Conservation (phyloP, 2,888 invertebrate genomes). For the Heliconius charithonia region DNA sequence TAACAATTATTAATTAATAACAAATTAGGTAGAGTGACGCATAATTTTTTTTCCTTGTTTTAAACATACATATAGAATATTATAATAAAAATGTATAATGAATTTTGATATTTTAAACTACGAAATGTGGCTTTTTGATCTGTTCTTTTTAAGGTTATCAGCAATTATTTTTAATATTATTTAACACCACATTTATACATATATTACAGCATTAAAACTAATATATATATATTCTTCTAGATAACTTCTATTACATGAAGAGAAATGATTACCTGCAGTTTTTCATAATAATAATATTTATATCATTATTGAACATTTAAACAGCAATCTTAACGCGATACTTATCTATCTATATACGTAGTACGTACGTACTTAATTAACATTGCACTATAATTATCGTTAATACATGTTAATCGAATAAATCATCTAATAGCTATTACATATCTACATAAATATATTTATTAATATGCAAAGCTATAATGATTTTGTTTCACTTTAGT, state of each 20-base stretch:
- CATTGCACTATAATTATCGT: background rate
- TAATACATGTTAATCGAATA: background rate
- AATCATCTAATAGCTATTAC: background rate
- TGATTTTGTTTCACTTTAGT: background rate
- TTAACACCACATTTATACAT: background rate
- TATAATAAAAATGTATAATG: background rate
- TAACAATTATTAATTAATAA: background rate
- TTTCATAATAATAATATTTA: background rate
- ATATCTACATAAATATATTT: background rate
- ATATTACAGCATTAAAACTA: background rate
- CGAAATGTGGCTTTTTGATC: background rate
- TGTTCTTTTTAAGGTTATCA: background rate
- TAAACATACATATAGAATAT: background rate
- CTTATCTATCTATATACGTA: background rate
- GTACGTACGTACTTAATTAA: background rate
- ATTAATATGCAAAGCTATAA: background rate
- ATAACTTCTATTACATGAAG: too few relatives aligned
- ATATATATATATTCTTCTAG: background rate
- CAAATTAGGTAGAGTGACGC: background rate
- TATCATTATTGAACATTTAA: constrained; percentile 1
- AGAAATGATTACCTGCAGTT: background rate
- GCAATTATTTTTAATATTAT: background rate
- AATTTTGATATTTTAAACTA: background rate
- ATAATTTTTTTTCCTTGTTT: background rate
- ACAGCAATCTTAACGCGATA: background rate